Evolutionary conservation across 2,797 vertebrate species (phyloP).

Genomic region (Selene dorsalis): DNA sequence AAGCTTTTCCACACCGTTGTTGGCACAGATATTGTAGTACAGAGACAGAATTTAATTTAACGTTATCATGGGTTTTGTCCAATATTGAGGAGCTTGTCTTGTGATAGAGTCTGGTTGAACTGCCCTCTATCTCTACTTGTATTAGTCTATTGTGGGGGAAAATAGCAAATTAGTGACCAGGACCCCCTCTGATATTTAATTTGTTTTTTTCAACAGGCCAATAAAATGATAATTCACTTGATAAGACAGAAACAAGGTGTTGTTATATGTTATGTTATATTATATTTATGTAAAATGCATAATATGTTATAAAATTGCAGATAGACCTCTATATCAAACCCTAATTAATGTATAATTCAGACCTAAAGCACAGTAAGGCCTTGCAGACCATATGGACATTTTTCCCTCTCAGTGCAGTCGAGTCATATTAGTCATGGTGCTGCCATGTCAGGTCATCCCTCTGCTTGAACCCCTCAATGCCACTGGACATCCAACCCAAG

Average conservation of each 20-base stretch:
- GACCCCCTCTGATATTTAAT: not conserved
- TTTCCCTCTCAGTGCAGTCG: not conserved
- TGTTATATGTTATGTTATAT: too few species aligned
- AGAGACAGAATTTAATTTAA: too few species aligned
- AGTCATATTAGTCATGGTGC: not conserved
- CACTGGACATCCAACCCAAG: slow-evolving; percentile 25
- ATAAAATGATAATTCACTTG: too few species aligned
- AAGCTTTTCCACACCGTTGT: not conserved
- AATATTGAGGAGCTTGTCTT: not conserved
- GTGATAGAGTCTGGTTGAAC: not conserved
- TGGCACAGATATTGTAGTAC: not conserved
- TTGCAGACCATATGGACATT: not conserved
- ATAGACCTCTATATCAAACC: too few species aligned
- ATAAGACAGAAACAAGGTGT: not conserved
- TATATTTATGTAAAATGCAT: too few species aligned
- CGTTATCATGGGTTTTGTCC: too few species aligned
- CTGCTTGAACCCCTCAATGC: not conserved
- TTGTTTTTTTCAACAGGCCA: not conserved
- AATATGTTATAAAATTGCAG: too few species aligned
- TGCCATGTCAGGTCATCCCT: slow-evolving; percentile 9
- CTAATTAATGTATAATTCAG: not conserved
- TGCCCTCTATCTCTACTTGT: not conserved
- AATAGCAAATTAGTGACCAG: not conserved
- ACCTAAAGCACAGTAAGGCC: not conserved
- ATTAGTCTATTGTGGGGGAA: not conserved